phyloP scores from a whole-genome alignment of 2,888 invertebrate genomes.

The Sphaeridia pumilis region DNA sequence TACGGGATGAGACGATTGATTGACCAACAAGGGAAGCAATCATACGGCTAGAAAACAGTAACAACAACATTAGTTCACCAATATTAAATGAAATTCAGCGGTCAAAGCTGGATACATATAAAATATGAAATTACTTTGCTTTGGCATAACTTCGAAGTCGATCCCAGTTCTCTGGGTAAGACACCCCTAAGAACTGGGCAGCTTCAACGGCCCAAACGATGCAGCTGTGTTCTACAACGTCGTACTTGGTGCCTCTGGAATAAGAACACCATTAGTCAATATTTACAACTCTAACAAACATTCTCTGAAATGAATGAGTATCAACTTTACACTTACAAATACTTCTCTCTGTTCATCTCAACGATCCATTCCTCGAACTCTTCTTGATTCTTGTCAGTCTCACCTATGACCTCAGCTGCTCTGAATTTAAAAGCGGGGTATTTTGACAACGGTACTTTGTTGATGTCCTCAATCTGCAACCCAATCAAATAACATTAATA shows the following conservation, averaged over 20 bases:
- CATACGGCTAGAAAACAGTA: not conserved
- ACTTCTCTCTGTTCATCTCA: slow-evolving; percentile 14
- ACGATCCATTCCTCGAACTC: slow-evolving; percentile 31
- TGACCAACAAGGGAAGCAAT: slow-evolving; percentile 5
- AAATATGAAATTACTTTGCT: slow-evolving; percentile 6
- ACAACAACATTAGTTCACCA: not conserved
- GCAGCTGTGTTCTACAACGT: slow-evolving; percentile 27
- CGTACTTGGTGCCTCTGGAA: slow-evolving; percentile 25
- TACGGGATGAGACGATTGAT: not conserved
- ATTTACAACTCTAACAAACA: not conserved
- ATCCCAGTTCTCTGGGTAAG: slow-evolving; percentile 32
- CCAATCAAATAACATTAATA: not conserved
- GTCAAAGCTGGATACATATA: no score
- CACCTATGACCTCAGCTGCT: slow-evolving; percentile 22
- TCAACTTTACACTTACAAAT: not conserved
- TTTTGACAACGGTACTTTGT: slow-evolving; percentile 13
- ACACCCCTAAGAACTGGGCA: slow-evolving; percentile 24
- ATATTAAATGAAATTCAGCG: no score
- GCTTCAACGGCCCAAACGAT: slow-evolving; percentile 28
- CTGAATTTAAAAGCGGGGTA: slow-evolving; percentile 30
- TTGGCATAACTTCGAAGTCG: slow-evolving; percentile 18
- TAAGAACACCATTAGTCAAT: not conserved
- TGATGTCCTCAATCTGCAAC: not conserved
- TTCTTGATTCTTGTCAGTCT: slow-evolving; percentile 20
- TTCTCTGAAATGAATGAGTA: no score